phyloP scores from a whole-genome alignment of 37 sponge, comb jelly and placozoan species.

The Spongia lamella region DNA sequence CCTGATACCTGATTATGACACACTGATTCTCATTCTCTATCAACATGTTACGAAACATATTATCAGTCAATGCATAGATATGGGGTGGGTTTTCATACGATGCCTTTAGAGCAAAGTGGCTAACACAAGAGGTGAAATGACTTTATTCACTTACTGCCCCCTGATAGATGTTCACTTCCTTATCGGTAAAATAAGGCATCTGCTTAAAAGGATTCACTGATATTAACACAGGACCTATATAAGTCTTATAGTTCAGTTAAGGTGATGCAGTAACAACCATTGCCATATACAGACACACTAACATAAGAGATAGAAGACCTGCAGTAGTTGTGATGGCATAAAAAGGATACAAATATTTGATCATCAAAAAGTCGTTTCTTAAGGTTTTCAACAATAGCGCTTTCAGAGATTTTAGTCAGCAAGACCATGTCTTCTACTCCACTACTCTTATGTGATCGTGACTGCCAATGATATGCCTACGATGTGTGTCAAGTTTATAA shows the following conservation, averaged over 20 bases:
- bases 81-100: constrained; percentile 98
- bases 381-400: constrained; percentile 93
- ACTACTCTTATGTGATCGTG: constrained; percentile 79
- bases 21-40: constrained; percentile 97
- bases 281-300: constrained; percentile 6
- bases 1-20: constrained; percentile 91
- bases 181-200: constrained; percentile 96
- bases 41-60: constrained; percentile 98
- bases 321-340: too few relatives aligned
- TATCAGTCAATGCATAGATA: constrained; percentile 93
- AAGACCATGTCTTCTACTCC: constrained; percentile 99
- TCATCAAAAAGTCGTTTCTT: constrained; percentile 93
- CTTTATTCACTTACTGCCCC: constrained; percentile 80
- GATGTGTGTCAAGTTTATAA: background rate
- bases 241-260: constrained; percentile 69
- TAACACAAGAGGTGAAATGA: background rate
- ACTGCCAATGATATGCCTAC: constrained; percentile 92
- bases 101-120: constrained; percentile 64
- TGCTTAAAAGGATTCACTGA: constrained; percentile 95
- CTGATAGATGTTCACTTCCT: constrained; percentile 93
- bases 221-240: constrained; percentile 95
- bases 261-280: background rate
- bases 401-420: constrained; percentile 89
- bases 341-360: constrained; percentile 90
- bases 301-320: background rate